Evolutionary conservation across 1,140 invertebrate genomes (phyloP).

Genomic region (Ephestia elutella): DNA sequence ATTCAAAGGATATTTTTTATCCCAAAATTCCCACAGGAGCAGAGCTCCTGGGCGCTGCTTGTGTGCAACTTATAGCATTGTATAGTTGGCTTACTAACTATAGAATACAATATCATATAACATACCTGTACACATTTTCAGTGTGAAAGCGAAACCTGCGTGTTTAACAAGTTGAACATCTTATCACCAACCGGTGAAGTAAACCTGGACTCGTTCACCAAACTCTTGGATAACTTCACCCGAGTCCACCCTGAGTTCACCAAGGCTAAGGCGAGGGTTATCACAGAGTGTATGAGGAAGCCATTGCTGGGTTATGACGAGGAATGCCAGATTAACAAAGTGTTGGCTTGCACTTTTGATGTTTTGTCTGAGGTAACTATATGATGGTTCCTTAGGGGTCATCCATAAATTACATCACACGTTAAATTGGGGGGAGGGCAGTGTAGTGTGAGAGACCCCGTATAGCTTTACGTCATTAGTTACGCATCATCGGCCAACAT

Average conservation of each 20-base stretch:
- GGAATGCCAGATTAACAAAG: constrained; percentile 49
- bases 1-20: too few relatives aligned
- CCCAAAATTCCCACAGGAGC: too few relatives aligned
- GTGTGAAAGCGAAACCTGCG: constrained; percentile 54
- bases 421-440: too few relatives aligned
- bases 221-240: constrained; percentile 49
- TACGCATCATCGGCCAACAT: too few relatives aligned
- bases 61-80: too few relatives aligned
- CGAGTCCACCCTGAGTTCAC: constrained; percentile 32
- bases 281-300: constrained; percentile 44
- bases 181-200: constrained; percentile 31
- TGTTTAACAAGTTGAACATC: constrained; percentile 45
- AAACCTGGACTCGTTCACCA: constrained; percentile 34
- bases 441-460: too few relatives aligned
- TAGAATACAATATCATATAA: too few relatives aligned
- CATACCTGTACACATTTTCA: too few relatives aligned
- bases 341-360: constrained; percentile 53
- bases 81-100: too few relatives aligned
- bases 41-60: too few relatives aligned
- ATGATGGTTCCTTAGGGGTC: neutral
- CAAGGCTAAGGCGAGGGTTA: constrained; percentile 42
- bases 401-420: too few relatives aligned
- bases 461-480: too few relatives aligned
- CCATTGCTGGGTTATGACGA: constrained; percentile 28
- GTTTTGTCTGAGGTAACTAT: constrained; percentile 50